These are phyloP conservation scores for Drosophila conformis DNA, from an alignment of 2,888 invertebrate genomes.

Conservation along the genomic window DNA sequence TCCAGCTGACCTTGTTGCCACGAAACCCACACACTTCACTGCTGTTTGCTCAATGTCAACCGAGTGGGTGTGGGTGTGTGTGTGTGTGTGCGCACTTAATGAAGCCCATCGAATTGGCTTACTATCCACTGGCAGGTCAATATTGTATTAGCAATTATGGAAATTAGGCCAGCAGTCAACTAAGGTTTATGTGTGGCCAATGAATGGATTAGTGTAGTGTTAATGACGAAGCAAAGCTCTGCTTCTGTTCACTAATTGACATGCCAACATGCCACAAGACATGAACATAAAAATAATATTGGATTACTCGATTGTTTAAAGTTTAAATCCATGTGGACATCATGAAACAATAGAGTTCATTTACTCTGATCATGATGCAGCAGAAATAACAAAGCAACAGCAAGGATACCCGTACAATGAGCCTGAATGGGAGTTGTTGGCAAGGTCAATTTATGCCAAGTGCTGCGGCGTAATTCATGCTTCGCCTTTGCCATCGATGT, in stretches of 20 bases:
- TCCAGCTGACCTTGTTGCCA: neutral
- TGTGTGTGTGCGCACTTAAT: constrained; percentile 6
- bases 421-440: neutral
- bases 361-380: constrained; percentile 20
- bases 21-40: neutral
- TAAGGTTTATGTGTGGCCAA: neutral
- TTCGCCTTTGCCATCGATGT: neutral
- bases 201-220: neutral
- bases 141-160: constrained; percentile 29
- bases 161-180: constrained; percentile 20
- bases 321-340: neutral
- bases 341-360: constrained; percentile 24
- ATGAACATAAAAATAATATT: neutral
- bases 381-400: neutral
- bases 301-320: neutral
- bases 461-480: constrained; percentile 13
- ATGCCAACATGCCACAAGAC: neutral
- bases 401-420: neutral
- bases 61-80: no score
- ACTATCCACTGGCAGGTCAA: constrained; percentile 1
- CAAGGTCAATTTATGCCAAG: neutral
- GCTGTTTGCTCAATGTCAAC: constrained; percentile 4
- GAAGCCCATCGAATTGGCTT: neutral
- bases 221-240: neutral
- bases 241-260: neutral